Evolutionary conservation across 2,113 vertebrate genomes (phyloP).

Genomic region (Chlamydotis undulata): DNA sequence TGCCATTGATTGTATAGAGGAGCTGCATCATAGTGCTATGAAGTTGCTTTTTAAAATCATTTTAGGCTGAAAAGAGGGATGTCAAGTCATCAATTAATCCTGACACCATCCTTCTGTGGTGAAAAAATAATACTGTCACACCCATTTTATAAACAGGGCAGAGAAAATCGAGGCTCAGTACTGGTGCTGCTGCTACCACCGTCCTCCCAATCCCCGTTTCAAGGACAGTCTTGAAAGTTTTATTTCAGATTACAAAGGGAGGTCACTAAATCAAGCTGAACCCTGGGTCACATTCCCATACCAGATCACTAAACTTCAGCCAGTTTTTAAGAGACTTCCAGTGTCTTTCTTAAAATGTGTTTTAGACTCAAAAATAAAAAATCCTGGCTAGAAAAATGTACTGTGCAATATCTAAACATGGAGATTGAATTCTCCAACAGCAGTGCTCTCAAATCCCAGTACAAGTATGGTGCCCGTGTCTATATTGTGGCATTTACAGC

Average conservation of each 20-base stretch:
- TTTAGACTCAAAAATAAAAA: not conserved
- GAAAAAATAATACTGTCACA: slow-evolving; percentile 39
- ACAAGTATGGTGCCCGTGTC: not conserved
- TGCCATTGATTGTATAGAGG: not conserved
- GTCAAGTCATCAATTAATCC: slow-evolving; percentile 58
- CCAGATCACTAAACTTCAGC: not conserved
- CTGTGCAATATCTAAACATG: not conserved
- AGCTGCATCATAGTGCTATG: not conserved
- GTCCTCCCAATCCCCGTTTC: not conserved
- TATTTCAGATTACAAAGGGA: not conserved
- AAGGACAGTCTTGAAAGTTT: not conserved
- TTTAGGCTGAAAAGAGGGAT: slow-evolving; percentile 42
- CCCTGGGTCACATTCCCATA: not conserved
- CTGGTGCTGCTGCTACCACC: not conserved
- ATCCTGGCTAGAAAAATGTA: not conserved
- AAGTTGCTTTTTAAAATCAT: not conserved
- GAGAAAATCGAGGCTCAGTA: not conserved
- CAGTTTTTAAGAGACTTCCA: not conserved
- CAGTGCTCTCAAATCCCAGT: not conserved
- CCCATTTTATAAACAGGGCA: slow-evolving; percentile 21
- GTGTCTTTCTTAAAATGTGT: not conserved
- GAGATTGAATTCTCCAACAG: not conserved
- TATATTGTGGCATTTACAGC: not conserved
- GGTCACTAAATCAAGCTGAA: not conserved
- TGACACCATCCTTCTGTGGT: slow-evolving; percentile 64